Evolutionary conservation across 35 echinoderm and acorn worm species (phyloP).

Genomic region (Nesometra sesokonis): DNA sequence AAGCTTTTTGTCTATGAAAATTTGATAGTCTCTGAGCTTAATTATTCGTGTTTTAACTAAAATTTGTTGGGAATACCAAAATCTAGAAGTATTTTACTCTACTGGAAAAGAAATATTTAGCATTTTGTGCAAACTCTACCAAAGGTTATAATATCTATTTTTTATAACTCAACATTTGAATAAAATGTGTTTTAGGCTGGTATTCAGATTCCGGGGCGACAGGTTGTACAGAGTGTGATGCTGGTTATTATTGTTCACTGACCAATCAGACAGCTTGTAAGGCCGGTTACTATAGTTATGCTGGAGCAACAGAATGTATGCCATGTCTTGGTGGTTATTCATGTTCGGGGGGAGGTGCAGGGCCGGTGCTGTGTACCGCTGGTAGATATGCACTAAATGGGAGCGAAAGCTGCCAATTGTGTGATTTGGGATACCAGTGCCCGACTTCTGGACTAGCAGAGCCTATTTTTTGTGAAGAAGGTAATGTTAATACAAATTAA

Average conservation of each 20-base stretch:
- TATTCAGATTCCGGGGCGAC: constrained; percentile 11
- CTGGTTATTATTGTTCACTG: constrained; percentile 54
- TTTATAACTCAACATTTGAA: neutral
- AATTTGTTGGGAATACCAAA: no score
- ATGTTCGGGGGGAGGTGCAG: constrained; percentile 23
- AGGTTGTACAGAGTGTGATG: constrained; percentile 32
- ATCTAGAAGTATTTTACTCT: no score
- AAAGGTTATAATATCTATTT: no score
- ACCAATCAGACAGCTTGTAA: constrained; percentile 36
- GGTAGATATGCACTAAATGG: constrained; percentile 33
- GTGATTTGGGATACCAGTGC: constrained; percentile 34
- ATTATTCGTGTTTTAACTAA: no score
- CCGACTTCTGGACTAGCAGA: constrained; percentile 8
- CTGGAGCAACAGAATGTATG: constrained; percentile 33
- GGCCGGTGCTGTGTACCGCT: constrained; percentile 1
- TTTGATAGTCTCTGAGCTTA: no score
- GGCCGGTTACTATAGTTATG: constrained; percentile 66
- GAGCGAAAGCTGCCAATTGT: constrained; percentile 14
- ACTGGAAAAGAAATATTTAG: no score
- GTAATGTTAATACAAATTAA: neutral
- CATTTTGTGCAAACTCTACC: no score
- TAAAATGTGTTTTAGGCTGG: constrained; percentile 9
- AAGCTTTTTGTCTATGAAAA: no score
- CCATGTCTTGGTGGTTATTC: constrained; percentile 66
- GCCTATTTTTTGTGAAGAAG: constrained; percentile 5